Evolutionary conservation across 2,888 invertebrate genomes (phyloP), one percentile per base, ranked within the genome.

Genomic region (Mesoligia furuncula): DNA sequence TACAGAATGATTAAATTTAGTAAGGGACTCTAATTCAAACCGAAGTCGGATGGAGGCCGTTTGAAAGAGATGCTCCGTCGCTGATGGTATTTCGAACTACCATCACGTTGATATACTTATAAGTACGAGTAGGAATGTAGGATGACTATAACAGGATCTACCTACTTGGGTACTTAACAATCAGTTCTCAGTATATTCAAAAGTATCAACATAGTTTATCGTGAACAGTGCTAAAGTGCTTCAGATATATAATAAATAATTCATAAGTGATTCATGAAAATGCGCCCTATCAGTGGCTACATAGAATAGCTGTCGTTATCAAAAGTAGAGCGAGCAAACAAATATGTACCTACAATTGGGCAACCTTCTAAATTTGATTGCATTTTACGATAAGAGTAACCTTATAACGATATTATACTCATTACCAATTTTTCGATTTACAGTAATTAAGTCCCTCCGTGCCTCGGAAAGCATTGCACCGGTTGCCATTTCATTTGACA

Each of bases 251-350:
- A 75, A 79, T 77, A 80, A 75, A 79, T 77, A 80, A 75, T 84
- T 80, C 75, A 71, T 82, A 73, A 51, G 66, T 88, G 86, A 88
- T 85, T 88, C 86, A 86, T 83, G 59, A 81, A 84, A 74, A 81
- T 83, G 59, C 66, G 72, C 67, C 80, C 72, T 85, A 86, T 84
- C 79, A 76, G 73, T 77, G 67, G 62, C 59, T 59, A 67, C 69
- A 79, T 73, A 81, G 39, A 80, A 79, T 80, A 82, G 51, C 39
- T 66, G 73, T 70, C 87, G 86, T 91, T 92, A 93, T 93, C 92
- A 91, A 91, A 93, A 91, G 88, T 94, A 89, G 93, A 90, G 86
- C 92, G 90, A 88, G 90, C 89, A 90, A 92, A 90, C 90, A 91
- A 78, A 79, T 85, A 69, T 11, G 39, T 69, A 75, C 83, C 66